Base-by-base conservation (phyloP, 2,888 invertebrate species). In the Caenorhabditis becei region DNA sequence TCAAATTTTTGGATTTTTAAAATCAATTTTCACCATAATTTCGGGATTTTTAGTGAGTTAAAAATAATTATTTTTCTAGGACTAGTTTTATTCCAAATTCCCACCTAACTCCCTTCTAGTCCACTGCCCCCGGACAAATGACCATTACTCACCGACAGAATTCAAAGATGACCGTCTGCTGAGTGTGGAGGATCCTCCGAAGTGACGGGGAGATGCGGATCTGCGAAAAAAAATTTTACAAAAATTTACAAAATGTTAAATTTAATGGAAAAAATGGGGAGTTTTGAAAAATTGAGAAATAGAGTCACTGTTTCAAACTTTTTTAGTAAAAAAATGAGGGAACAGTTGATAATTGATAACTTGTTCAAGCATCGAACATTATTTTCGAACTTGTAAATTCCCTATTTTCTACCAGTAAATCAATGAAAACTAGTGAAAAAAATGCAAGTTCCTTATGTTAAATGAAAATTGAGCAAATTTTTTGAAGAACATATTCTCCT, bases 121-220 rank as follows among this genome's bases (percentile, higher is more conserved):
- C n/a, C n/a, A n/a, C n/a, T n/a, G n/a, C n/a, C n/a, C n/a, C n/a
- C n/a, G n/a, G n/a, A n/a, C n/a, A n/a, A n/a, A n/a, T n/a, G n/a
- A n/a, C n/a, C n/a, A n/a, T n/a, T 23, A 87, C 89, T 79, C 66
- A 89, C 89, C 89, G 71, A 88, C 83, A 32, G 94, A 94, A 87
- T 93, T 93, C 80, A 94, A 91, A 62, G 94, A 94, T 67, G 94
- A 94, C 88, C 94, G 92, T 83, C 94, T 92, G 54, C 94, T 94
- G 75, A 93, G 93, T 23, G 80, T 80, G 10, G 74, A 81, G 16
- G 75, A 94, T 90, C 93, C 94, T 88, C 94, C 94, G 44, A 94
- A 90, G 23, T 91, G 91, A 26, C 88, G 86, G 10, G 91, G 91
- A 2, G 90, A 90, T 8, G 85, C 83, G 1, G 88, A 85, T 78